Evolutionary conservation across 2,888 invertebrate species (phyloP), one percentile per base, ranked within the genome.

Genomic region (Salticus scenicus): DNA sequence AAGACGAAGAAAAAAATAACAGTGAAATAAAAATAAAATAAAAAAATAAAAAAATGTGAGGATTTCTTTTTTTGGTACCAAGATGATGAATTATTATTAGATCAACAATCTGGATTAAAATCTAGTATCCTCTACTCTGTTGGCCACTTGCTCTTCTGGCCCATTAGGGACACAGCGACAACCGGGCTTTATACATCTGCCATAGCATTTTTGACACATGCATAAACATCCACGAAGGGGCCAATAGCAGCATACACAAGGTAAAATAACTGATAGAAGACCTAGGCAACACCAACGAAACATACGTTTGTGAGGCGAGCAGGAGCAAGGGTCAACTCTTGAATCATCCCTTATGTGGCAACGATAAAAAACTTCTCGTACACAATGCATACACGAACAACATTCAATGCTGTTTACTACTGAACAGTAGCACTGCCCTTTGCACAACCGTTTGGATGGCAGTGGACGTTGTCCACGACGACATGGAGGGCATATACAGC

Each of bases 171-270:
- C 71, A 88, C 97, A 97, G 90, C 95, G 94, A 92, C 98, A 98
- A 89, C 98, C 98, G 90, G 95, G 94, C 91, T 94, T 94, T 88
- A 95, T 95, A 92, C 96, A 97, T 90, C 95, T 94, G 89, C 94
- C 93, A 91, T 96, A 96, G 91, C 94, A 94, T 90, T 92, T 93
- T 90, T 94, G 94, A 92, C 93, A 94, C 31, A 93, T 90, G 75
- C 93, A 92, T 70, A 94, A 92, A 90, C 94, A 94, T 64, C 94
- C 96, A 89, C 95, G 94, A 92, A 97, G 94, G 89, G 98, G 98
- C 96, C 97, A 97, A 93, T 98, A 98, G 92, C 96, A 95, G 93
- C 95, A 94, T 90, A 98, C 93, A 92, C 98, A 98, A 90, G 98
- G 98, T 92, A 98, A 93, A 90, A 95, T 93, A 91, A 95, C 92